Percentiles rank a stretch among this genome's conserved stretches.
Conservation (phyloP, 2,888 invertebrate species). For the Athripsodes cinereus region DNA sequence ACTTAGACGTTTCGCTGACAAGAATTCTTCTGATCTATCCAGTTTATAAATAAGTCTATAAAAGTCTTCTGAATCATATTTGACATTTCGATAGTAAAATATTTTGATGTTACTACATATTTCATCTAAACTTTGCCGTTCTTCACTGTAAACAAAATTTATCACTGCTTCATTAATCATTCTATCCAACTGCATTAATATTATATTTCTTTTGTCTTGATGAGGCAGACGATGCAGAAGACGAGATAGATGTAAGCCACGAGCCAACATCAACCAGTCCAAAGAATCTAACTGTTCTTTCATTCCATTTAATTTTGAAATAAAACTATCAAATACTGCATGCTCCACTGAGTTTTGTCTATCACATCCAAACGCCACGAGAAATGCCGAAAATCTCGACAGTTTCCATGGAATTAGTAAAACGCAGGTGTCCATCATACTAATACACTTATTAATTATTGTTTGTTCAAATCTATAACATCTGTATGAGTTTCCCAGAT, state of each 20-base stretch:
- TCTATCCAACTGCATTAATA: background rate
- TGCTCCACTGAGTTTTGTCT: background rate
- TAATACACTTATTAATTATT: constrained; percentile 9
- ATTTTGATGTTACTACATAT: background rate
- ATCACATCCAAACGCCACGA: background rate
- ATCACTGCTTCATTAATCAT: background rate
- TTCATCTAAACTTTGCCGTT: background rate
- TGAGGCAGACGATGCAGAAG: background rate
- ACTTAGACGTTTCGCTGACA: background rate
- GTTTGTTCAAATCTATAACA: constrained; percentile 17
- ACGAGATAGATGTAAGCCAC: constrained; percentile 10
- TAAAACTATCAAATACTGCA: background rate
- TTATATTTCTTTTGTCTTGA: background rate
- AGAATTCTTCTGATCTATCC: background rate
- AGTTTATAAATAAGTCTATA: background rate
- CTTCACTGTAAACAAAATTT: background rate
- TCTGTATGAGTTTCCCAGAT: constrained; percentile 10
- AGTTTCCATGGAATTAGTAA: constrained; percentile 17
- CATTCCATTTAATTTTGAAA: constrained; percentile 14
- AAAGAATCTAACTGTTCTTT: constrained; percentile 11
- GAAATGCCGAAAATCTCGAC: background rate
- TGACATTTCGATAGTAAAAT: background rate
- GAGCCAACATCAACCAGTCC: constrained; percentile 18
- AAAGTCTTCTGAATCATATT: background rate
- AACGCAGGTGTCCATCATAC: background rate